Conservation (phyloP, 2,797 vertebrate species). For the Coregonus suidteri region DNA sequence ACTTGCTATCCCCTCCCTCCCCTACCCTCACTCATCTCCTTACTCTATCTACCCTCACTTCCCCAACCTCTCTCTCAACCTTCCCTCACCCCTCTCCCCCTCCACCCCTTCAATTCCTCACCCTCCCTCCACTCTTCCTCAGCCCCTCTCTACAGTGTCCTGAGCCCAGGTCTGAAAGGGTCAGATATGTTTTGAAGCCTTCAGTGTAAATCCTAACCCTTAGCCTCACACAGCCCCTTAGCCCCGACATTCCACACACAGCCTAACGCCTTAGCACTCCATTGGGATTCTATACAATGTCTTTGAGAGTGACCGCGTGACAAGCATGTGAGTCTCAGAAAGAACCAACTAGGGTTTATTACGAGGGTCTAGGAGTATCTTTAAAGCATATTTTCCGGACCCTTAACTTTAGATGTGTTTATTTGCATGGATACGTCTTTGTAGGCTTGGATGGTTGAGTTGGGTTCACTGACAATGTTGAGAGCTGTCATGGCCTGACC, state of each 20-base stretch:
- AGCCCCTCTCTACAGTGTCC: neutral
- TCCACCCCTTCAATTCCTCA: neutral
- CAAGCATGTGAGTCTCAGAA: neutral
- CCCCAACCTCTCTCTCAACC: neutral
- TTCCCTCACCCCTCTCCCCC: neutral
- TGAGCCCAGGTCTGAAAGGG: neutral
- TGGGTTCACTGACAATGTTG: neutral
- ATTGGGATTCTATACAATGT: neutral
- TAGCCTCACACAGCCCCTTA: neutral
- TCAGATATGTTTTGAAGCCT: neutral
- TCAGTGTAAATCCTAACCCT: conserved; percentile 2
- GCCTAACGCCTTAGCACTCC: neutral
- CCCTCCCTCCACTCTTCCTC: neutral
- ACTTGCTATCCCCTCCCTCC: neutral
- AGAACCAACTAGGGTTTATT: neutral
- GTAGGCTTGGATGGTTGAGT: neutral
- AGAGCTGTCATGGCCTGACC: neutral
- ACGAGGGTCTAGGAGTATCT: neutral
- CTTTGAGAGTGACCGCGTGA: neutral
- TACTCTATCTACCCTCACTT: neutral
- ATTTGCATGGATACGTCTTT: neutral
- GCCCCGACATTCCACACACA: neutral
- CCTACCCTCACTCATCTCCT: neutral
- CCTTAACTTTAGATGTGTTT: neutral
- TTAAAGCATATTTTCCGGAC: neutral